Evolutionary conservation across 2,797 vertebrate genomes (phyloP).

Genomic region (Spinibarbus caldwelli): DNA sequence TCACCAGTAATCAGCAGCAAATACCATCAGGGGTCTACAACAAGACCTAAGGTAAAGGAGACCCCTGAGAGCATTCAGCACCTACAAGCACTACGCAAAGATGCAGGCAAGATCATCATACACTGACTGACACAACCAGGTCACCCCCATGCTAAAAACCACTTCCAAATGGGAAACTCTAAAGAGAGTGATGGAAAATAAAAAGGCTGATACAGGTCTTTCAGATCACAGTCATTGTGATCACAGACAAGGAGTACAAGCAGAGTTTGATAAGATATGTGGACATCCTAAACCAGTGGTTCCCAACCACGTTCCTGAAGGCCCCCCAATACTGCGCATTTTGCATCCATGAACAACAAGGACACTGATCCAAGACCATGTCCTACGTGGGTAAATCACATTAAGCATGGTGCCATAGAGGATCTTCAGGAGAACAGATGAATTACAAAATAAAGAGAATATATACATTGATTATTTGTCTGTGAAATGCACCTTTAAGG

Average conservation of each 20-base stretch:
- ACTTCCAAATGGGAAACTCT: neutral
- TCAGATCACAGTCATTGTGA: neutral
- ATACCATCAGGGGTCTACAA: neutral
- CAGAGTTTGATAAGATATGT: neutral
- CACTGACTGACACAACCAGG: conserved; percentile 27
- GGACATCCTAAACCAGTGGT: neutral
- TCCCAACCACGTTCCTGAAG: no score
- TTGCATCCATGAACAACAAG: conserved; percentile 4
- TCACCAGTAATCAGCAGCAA: neutral
- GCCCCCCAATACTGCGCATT: no score
- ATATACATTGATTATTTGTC: neutral
- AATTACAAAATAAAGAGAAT: neutral
- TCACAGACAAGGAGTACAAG: neutral
- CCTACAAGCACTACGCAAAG: neutral
- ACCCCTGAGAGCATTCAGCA: neutral
- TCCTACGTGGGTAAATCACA: neutral
- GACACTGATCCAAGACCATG: neutral
- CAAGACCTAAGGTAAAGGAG: neutral
- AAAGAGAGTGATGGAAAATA: neutral
- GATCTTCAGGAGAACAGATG: neutral
- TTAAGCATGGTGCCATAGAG: neutral
- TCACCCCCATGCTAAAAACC: neutral
- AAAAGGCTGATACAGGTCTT: neutral
- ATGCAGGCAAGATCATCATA: neutral
- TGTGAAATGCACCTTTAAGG: conserved; percentile 9